Evolutionary conservation across 2,113 vertebrate species (phyloP), one percentile per base, ranked within the genome.

Genomic region (Paraplagusia blochii): DNA sequence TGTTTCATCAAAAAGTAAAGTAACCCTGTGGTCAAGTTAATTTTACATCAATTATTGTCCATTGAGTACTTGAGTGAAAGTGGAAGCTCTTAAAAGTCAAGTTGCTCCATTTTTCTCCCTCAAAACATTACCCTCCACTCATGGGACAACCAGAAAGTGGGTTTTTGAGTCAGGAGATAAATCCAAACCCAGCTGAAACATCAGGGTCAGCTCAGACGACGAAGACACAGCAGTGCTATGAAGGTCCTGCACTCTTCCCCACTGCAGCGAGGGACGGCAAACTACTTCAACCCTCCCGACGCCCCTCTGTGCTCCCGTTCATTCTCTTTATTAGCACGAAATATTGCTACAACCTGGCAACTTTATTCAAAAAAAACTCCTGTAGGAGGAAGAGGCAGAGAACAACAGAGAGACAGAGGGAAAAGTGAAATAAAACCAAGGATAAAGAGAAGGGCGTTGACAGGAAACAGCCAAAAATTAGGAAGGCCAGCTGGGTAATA

Each of bases 311-410:
- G 45, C 58, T 51, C 12, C 38, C 75, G 81, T 72, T 65, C 22
- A 69, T 69, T 73, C 74, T 74, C 74, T 85, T 81, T 78, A 82
- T 78, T 81, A 81, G 76, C 53, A 58, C 81, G 68, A 84, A 78
- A 74, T 66, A 77, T 66, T 74, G 76, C 70, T 59, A 59, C 76
- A 60, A 64, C 15, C 68, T 65, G 65, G 78, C 48, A 82, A 72
- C 62, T 53, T 70, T 61, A 77, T 49, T 80, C 76, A 79, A 84
- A 69, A 70, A 56, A 75, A 79, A 63, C 77, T 65, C 66, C 66
- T 67, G 66, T 44, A 43, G 72, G 76, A 66, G 80, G 72, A 80
- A 63, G 68, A 65, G 60, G 54, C 52, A 44, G 45, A 43, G 59
- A 59, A 63, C 54, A 29, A 9, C 10, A n/a, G 39, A 29, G 22